phyloP scores from a whole-genome alignment of 2,888 invertebrate species.

The Charanyca ferruginea region DNA sequence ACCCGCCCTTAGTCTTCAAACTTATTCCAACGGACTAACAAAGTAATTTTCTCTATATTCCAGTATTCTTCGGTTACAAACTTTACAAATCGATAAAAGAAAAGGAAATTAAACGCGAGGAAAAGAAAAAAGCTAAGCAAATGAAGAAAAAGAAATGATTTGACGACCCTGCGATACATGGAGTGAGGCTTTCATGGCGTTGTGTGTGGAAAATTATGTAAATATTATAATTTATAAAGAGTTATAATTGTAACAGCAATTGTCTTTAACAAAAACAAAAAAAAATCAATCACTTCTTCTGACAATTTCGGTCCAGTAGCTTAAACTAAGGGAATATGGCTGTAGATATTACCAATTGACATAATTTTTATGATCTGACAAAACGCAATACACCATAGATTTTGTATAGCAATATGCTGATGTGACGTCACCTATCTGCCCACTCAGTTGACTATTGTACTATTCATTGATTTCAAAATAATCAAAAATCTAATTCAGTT shows the following conservation, averaged over 20 bases:
- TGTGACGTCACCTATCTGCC: too few relatives aligned
- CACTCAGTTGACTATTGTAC: too few relatives aligned
- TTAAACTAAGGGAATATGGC: neutral
- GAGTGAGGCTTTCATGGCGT: constrained; percentile 38
- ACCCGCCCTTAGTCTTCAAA: too few relatives aligned
- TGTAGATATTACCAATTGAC: too few relatives aligned
- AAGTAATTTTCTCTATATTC: constrained; percentile 72
- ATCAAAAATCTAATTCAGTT: too few relatives aligned
- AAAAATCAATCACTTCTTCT: neutral
- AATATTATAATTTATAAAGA: constrained; percentile 32
- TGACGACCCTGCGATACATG: constrained; percentile 9
- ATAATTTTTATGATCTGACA: too few relatives aligned
- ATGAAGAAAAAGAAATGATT: constrained; percentile 94
- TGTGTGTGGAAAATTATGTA: constrained; percentile 62
- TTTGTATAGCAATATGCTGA: too few relatives aligned
- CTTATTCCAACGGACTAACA: too few relatives aligned
- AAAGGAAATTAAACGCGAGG: constrained; percentile 94
- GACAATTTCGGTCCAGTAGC: constrained; percentile 11
- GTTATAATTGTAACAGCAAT: constrained; percentile 2
- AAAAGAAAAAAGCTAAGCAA: constrained; percentile 95
- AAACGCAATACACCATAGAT: too few relatives aligned
- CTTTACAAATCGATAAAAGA: constrained; percentile 95
- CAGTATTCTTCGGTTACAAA: constrained; percentile 97
- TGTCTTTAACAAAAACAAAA: neutral
- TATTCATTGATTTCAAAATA: too few relatives aligned